Evolutionary conservation across 2,888 invertebrate genomes (phyloP).

Genomic region (Drosophila melanocephala): DNA sequence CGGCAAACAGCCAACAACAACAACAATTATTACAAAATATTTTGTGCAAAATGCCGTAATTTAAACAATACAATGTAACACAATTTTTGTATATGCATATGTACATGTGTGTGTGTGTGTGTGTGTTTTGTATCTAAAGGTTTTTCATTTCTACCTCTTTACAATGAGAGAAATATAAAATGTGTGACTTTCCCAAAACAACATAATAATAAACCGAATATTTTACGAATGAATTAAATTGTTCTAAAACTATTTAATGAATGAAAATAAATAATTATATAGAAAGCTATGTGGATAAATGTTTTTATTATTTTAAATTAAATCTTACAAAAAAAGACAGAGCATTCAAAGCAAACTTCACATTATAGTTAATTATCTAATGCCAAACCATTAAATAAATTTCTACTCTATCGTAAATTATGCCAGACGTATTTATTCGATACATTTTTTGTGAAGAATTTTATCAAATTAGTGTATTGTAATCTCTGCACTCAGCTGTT

Average conservation of each 20-base stretch:
- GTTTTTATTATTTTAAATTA: background rate
- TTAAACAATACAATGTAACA: constrained; percentile 41
- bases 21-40: constrained; percentile 67
- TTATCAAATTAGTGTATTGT: background rate
- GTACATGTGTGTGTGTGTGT: constrained; percentile 12
- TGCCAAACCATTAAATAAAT: background rate
- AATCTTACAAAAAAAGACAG: background rate
- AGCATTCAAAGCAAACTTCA: background rate
- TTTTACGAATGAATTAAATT: constrained; percentile 5
- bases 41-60: constrained; percentile 60
- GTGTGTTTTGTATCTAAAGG: constrained; percentile 15
- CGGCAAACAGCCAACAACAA: constrained; percentile 15
- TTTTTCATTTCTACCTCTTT: constrained; percentile 38
- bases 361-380: background rate
- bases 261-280: background rate
- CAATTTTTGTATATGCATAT: constrained; percentile 8
- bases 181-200: constrained; percentile 34
- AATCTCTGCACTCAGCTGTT: background rate
- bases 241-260: constrained; percentile 10
- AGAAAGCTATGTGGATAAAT: constrained; percentile 1
- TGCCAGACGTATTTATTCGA: background rate
- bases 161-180: constrained; percentile 37
- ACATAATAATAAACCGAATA: constrained; percentile 33
- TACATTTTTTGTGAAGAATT: background rate
- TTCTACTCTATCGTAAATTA: background rate